These are phyloP conservation scores for Parauchenoglanis ngamensis DNA, from an alignment of 2,797 vertebrate species.

Conservation along the genomic window DNA sequence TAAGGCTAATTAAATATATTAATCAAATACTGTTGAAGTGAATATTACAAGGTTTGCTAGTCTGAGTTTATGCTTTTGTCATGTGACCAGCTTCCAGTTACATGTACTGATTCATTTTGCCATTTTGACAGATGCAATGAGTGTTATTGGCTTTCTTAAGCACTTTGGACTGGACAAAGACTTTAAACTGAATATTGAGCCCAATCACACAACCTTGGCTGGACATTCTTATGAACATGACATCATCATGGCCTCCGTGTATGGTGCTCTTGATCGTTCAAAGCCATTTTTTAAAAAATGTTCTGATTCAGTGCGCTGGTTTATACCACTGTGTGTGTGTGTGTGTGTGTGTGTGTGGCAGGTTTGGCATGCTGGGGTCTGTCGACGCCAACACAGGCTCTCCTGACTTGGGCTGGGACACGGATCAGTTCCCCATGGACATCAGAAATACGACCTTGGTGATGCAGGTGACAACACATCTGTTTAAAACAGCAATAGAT, in stretches of 20 bases:
- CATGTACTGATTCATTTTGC: neutral
- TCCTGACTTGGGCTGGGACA: slow-evolving; percentile 74
- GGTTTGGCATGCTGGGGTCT: slow-evolving; percentile 74
- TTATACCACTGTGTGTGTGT: neutral
- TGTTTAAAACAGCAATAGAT: neutral
- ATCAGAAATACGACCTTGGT: slow-evolving; percentile 70
- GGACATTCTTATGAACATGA: slow-evolving; percentile 74
- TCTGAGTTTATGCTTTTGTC: neutral
- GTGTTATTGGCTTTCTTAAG: slow-evolving; percentile 73
- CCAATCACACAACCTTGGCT: slow-evolving; percentile 75
- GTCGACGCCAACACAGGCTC: slow-evolving; percentile 74
- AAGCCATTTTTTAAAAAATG: neutral
- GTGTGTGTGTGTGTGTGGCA: slow-evolving; percentile 40
- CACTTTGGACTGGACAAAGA: slow-evolving; percentile 67
- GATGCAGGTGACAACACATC: slow-evolving; percentile 67
- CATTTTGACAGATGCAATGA: slow-evolving; percentile 68
- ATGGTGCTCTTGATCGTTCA: slow-evolving; percentile 27
- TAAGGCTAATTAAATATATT: neutral
- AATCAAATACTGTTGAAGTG: neutral
- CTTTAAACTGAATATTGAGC: slow-evolving; percentile 76
- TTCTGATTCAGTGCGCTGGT: neutral
- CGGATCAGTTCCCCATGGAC: slow-evolving; percentile 76
- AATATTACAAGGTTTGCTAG: neutral
- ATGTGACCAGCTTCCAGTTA: neutral
- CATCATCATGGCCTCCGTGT: slow-evolving; percentile 69